Evolutionary conservation across 2,113 vertebrate genomes (phyloP).

Genomic region (Festucalex cinctus): DNA sequence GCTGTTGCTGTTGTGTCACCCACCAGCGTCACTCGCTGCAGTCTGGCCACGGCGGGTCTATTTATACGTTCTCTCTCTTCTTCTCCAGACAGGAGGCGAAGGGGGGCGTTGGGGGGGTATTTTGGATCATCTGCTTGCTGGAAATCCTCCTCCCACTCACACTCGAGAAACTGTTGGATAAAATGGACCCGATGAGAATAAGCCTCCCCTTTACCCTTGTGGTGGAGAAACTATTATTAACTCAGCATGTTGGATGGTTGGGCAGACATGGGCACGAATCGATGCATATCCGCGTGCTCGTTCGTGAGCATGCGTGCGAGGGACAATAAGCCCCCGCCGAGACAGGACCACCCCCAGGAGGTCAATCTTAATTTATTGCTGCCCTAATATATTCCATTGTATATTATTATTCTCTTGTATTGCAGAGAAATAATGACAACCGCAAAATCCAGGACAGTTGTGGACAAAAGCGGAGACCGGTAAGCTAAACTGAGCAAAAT

Average conservation of each 20-base stretch:
- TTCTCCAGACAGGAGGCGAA: slow-evolving; percentile 79
- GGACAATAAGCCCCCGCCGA: slow-evolving; percentile 38
- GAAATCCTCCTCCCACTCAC: slow-evolving; percentile 83
- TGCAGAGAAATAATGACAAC: no score
- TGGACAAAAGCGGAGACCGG: no score
- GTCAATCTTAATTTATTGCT: slow-evolving; percentile 18
- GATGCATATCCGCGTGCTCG: slow-evolving; percentile 52
- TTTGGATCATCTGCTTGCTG: slow-evolving; percentile 84
- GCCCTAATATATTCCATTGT: background rate
- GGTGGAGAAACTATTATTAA: slow-evolving; percentile 74
- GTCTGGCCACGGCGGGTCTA: slow-evolving; percentile 71
- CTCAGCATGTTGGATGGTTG: slow-evolving; percentile 34
- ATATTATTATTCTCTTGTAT: background rate
- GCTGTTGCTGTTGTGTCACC: slow-evolving; percentile 52
- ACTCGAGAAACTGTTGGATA: slow-evolving; percentile 72
- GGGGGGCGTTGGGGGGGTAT: slow-evolving; percentile 73
- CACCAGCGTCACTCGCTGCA: slow-evolving; percentile 58
- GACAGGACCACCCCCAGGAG: slow-evolving; percentile 9
- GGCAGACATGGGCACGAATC: slow-evolving; percentile 43
- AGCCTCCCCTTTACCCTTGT: slow-evolving; percentile 67
- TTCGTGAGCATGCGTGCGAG: slow-evolving; percentile 27
- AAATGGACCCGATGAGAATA: slow-evolving; percentile 79
- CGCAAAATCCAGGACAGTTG: background rate
- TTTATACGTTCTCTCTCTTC: slow-evolving; percentile 84
- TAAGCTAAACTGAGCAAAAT: no score